Evolutionary conservation across 2,888 invertebrate genomes (phyloP).

Genomic region (Tetramorium bicarinatum): DNA sequence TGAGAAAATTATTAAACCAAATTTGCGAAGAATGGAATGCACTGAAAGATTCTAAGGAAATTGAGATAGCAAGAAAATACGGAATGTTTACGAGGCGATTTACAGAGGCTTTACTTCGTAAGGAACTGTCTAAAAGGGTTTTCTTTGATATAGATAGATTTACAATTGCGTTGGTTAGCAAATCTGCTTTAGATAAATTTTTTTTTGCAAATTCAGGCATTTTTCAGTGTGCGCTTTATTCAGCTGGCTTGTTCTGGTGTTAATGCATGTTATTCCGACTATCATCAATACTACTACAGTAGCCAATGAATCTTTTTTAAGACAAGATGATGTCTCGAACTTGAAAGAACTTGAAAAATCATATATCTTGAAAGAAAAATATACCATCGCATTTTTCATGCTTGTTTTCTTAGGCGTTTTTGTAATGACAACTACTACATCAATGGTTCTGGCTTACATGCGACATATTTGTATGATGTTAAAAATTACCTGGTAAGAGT

Average conservation of each 20-base stretch:
- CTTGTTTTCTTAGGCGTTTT: not conserved
- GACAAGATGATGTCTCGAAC: not conserved
- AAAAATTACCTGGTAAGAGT: conserved; percentile 21
- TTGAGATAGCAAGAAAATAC: conserved; percentile 27
- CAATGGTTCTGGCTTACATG: conserved; percentile 18
- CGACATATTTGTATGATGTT: conserved; percentile 23
- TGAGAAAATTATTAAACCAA: not conserved
- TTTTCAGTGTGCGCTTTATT: conserved; percentile 16
- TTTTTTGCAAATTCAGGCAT: conserved; percentile 1
- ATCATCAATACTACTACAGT: not conserved
- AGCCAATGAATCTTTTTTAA: not conserved
- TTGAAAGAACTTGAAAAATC: not conserved
- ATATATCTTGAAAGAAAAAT: not conserved
- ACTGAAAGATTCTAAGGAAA: conserved; percentile 13
- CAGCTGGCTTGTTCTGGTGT: not conserved
- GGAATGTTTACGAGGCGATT: conserved; percentile 8
- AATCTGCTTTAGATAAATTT: not conserved
- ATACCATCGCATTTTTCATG: not conserved
- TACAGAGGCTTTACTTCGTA: conserved; percentile 9
- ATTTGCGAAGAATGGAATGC: conserved; percentile 16
- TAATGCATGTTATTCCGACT: not conserved
- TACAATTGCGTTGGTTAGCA: not conserved
- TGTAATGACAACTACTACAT: not conserved
- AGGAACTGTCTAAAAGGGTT: not conserved
- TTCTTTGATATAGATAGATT: not conserved